Conservation (phyloP, 2,797 vertebrate species). For the Lemur catta region DNA sequence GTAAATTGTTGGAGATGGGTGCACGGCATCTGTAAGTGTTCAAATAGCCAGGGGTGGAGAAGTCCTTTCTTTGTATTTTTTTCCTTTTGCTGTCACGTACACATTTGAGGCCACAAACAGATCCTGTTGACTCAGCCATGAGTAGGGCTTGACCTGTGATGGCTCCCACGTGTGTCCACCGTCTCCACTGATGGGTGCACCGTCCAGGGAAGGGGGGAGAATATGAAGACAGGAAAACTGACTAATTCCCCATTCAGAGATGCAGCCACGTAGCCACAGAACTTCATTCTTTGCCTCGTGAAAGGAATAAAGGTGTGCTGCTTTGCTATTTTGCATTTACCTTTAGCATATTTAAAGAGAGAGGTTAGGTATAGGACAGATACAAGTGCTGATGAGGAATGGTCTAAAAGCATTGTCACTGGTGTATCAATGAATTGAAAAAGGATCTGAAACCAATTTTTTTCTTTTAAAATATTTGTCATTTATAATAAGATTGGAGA, state of each 20-base stretch:
- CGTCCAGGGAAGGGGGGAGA: background rate
- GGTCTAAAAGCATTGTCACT: background rate
- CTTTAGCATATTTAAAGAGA: background rate
- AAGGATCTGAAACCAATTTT: background rate
- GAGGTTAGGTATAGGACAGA: background rate
- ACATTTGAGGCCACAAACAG: background rate
- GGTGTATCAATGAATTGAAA: constrained; percentile 22
- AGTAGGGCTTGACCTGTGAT: background rate
- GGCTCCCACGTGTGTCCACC: background rate
- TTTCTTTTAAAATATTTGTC: constrained; percentile 5
- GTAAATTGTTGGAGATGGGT: background rate
- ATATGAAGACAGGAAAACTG: background rate
- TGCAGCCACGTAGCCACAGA: background rate
- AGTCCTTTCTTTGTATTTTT: background rate
- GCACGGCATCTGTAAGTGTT: background rate
- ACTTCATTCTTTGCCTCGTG: background rate
- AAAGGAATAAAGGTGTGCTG: background rate
- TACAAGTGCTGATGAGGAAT: background rate
- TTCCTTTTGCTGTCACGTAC: background rate
- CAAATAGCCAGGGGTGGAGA: background rate
- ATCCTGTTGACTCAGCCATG: background rate
- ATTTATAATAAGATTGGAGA: constrained; percentile 35
- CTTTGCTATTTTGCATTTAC: background rate
- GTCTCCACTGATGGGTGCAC: background rate
- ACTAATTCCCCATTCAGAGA: background rate